Percentiles rank a stretch among this genome's conserved stretches.
Evolutionary conservation across 2,113 vertebrate genomes (phyloP).

Genomic region (Connochaetes taurinus): DNA sequence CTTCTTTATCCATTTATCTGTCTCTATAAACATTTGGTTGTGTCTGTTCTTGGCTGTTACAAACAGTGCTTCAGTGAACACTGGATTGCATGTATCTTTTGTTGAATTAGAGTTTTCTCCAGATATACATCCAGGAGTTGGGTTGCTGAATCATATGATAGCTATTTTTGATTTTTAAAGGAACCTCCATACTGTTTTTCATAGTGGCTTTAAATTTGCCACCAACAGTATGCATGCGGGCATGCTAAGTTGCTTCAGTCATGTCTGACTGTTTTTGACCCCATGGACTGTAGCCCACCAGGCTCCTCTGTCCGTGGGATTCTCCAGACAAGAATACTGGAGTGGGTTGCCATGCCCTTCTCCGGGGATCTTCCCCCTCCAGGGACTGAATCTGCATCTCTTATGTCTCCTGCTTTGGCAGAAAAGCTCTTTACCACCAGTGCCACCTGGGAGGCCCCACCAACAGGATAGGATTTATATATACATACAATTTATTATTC

Average conservation of each 20-base stretch:
- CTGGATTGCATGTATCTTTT: neutral
- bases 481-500: neutral
- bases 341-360: neutral
- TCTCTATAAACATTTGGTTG: neutral
- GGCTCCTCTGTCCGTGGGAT: neutral
- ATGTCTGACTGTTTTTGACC: neutral
- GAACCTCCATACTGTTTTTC: neutral
- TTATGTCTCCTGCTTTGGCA: neutral
- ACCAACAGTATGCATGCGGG: fast-evolving
- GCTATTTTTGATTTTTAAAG: neutral
- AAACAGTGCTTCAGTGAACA: neutral
- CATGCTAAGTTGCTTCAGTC: neutral
- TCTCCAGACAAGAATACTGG: neutral
- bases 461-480: neutral
- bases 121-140: neutral
- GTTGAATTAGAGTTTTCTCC: neutral
- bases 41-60: neutral
- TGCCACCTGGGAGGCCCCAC: neutral
- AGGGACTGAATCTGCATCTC: neutral
- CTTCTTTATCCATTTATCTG: neutral
- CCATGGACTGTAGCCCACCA: neutral
- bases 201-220: neutral
- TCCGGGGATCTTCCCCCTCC: neutral
- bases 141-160: neutral
- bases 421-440: neutral